Evolutionary conservation across 2,888 invertebrate genomes (phyloP), one percentile per base, ranked within the genome.

Genomic region (Actias luna): DNA sequence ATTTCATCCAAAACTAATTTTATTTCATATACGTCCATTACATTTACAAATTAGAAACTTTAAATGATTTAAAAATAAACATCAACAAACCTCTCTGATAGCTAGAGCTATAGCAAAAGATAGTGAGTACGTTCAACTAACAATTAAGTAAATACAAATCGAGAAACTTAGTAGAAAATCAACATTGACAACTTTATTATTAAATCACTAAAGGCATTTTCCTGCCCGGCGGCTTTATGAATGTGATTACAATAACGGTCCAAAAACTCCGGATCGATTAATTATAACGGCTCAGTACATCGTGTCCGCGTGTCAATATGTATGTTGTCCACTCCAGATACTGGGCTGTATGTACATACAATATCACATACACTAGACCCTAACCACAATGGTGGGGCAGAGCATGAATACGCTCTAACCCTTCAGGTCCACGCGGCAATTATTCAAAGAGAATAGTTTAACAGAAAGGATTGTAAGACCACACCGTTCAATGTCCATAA

Each of bases 371-470:
- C 77, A 29, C 7, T 29, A 77, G 76, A 75, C 80, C 81, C 82
- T 79, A 83, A 88, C 89, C 90, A 85, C 89, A 88, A 85, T 85
- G 81, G 78, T 78, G 83, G 87, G 86, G 86, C 85, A 85, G 81
- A 82, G 83, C 88, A 87, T 88, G 90, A 91, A 90, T 88, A 90
- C 87, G 85, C 79, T 87, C 85, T 85, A 85, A 92, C 92, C 92
- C 92, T 92, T 92, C 92, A 89, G 83, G 90, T 91, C 92, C 93
- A 90, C 79, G 87, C 92, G 88, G 90, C 93, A 93, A 93, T 93
- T 93, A 93, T 93, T 93, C 93, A 93, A 92, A 93, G 87, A 92
- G 93, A 92, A 92, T 92, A 92, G 92, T 92, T 92, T 91, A 92
- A 88, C 89, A 91, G 92, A 92, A 92, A 92, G 92, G 92, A 92